Conservation (phyloP, 2,797 vertebrate species). For the Alexandromys oeconomus region DNA sequence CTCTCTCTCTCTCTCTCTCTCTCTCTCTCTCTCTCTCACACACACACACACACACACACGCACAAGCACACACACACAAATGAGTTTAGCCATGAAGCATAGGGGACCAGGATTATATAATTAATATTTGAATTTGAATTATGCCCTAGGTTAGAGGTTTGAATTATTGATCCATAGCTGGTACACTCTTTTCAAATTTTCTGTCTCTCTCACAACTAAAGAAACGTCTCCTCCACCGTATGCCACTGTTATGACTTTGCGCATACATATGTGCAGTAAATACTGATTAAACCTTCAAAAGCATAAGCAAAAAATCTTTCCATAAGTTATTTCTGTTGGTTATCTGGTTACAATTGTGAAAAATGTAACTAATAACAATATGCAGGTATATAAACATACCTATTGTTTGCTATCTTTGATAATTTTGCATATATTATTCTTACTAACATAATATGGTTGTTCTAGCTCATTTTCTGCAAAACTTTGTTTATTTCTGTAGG, state of each 20-base stretch:
- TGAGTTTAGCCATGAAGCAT: neutral
- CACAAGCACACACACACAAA: neutral
- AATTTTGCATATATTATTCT: neutral
- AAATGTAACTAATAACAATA: neutral
- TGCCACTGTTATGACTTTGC: neutral
- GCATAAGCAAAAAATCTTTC: neutral
- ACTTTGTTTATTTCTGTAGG: neutral
- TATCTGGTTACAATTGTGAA: neutral
- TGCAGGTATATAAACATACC: neutral
- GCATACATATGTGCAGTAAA: neutral
- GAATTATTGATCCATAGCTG: neutral
- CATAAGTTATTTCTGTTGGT: neutral
- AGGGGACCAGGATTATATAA: neutral
- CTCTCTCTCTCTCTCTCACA: neutral
- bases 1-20: neutral
- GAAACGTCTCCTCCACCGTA: neutral
- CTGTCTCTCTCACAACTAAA: neutral
- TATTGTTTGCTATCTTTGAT: neutral
- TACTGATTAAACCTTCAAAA: neutral
- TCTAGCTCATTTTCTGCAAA: neutral
- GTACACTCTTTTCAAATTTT: neutral
- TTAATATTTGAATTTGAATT: neutral
- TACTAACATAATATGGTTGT: neutral
- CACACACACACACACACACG: no score
- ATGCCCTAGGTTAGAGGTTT: neutral